phyloP scores from a whole-genome alignment of 1,140 invertebrate genomes.

The Anastrepha ludens region DNA sequence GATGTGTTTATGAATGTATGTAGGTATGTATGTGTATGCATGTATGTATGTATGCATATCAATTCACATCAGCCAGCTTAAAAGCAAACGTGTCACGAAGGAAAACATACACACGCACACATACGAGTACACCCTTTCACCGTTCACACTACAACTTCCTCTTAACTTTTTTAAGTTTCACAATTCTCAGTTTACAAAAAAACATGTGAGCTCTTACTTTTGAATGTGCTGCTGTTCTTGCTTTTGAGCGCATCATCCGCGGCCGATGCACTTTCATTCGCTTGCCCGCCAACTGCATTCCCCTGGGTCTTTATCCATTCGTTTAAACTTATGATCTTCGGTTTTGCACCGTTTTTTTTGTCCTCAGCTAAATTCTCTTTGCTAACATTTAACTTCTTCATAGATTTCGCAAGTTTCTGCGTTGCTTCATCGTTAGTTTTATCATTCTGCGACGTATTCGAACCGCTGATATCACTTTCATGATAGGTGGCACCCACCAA shows the following conservation, averaged over 20 bases:
- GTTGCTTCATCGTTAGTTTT: not conserved
- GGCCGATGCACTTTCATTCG: not conserved
- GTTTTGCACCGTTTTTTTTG: not conserved
- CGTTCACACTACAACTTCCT: not conserved
- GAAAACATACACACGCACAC: not conserved
- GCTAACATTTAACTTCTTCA: not conserved
- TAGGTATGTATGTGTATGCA: too few relatives aligned
- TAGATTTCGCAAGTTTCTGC: not conserved
- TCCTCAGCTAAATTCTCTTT: not conserved
- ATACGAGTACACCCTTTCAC: not conserved
- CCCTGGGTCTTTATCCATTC: not conserved
- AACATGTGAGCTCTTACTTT: not conserved
- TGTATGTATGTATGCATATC: too few relatives aligned
- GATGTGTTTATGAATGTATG: too few relatives aligned
- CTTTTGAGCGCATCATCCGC: not conserved
- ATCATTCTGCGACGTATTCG: not conserved
- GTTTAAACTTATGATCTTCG: not conserved
- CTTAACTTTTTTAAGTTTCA: not conserved
- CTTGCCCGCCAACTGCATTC: not conserved
- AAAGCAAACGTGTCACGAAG: not conserved
- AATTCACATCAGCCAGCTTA: not conserved
- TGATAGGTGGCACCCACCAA: not conserved
- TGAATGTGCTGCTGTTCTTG: constrained; percentile 9
- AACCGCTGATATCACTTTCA: not conserved
- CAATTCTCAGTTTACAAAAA: not conserved